phyloP scores from a whole-genome alignment of 2,113 vertebrate species.

The Papio anubis region DNA sequence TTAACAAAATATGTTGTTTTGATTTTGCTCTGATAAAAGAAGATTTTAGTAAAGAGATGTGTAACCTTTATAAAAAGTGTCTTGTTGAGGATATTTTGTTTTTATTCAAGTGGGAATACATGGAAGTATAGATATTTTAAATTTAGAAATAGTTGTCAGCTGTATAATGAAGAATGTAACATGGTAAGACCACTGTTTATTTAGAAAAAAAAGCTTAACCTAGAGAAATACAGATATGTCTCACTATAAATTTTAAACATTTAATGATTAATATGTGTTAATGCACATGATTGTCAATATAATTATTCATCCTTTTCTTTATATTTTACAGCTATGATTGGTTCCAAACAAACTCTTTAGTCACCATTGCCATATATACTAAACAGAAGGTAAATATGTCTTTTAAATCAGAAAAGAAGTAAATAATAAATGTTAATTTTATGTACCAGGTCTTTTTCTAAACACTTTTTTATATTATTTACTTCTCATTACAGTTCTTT shows the following conservation, averaged over 20 bases:
- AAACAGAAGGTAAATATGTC: constrained; percentile 86
- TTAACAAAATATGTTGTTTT: neutral
- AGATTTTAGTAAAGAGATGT: neutral
- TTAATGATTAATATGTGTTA: constrained; percentile 40
- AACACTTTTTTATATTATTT: neutral
- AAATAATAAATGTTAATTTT: constrained; percentile 9
- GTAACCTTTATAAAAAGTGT: constrained; percentile 35
- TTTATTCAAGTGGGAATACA: neutral
- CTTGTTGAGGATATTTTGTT: constrained; percentile 17
- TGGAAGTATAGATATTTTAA: constrained; percentile 27
- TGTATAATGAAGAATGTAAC: neutral
- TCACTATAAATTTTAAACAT: constrained; percentile 17
- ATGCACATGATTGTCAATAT: neutral
- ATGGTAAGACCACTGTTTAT: neutral
- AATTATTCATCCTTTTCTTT: constrained; percentile 28
- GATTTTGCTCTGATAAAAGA: constrained; percentile 9
- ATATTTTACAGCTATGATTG: constrained; percentile 92
- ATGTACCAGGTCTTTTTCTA: neutral
- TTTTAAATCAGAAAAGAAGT: constrained; percentile 21
- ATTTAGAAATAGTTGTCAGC: constrained; percentile 24
- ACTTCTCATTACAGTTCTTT: neutral
- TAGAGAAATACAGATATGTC: neutral
- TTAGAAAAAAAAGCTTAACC: neutral
- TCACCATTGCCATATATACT: constrained; percentile 92
- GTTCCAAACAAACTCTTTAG: constrained; percentile 93